Percentiles rank a stretch among this genome's conserved stretches.
phyloP scores from a whole-genome alignment of 2,113 vertebrate species.

The Thryonomys swinderianus region DNA sequence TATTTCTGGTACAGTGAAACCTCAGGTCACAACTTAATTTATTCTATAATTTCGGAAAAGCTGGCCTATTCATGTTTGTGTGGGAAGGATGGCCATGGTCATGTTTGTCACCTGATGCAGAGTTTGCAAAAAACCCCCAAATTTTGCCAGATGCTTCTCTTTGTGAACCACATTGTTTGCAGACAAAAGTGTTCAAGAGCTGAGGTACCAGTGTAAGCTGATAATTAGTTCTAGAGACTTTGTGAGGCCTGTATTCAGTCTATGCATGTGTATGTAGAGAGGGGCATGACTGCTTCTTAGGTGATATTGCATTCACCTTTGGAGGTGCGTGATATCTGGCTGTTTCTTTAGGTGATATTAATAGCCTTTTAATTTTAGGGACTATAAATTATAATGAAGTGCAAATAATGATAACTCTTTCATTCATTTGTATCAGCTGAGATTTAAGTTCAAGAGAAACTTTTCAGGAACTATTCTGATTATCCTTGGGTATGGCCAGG shows the following conservation, averaged over 20 bases:
- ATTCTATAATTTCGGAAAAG: not conserved
- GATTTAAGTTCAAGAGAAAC: not conserved
- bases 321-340: not conserved
- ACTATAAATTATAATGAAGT: not conserved
- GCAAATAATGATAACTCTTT: not conserved
- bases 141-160: not conserved
- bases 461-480: not conserved
- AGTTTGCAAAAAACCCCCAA: not conserved
- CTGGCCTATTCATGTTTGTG: not conserved
- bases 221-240: not conserved
- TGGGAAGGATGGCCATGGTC: not conserved
- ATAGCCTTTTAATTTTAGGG: not conserved
- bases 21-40: not conserved
- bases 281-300: not conserved
- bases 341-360: not conserved
- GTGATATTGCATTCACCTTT: not conserved
- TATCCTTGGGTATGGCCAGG: not conserved
- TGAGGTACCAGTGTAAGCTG: not conserved
- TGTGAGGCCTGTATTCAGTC: not conserved
- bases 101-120: not conserved
- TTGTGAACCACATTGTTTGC: not conserved
- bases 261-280: not conserved
- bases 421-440: not conserved
- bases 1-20: not conserved
- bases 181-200: not conserved